Evolutionary conservation across 2,113 vertebrate genomes (phyloP).

Genomic region (Euleptes europaea): DNA sequence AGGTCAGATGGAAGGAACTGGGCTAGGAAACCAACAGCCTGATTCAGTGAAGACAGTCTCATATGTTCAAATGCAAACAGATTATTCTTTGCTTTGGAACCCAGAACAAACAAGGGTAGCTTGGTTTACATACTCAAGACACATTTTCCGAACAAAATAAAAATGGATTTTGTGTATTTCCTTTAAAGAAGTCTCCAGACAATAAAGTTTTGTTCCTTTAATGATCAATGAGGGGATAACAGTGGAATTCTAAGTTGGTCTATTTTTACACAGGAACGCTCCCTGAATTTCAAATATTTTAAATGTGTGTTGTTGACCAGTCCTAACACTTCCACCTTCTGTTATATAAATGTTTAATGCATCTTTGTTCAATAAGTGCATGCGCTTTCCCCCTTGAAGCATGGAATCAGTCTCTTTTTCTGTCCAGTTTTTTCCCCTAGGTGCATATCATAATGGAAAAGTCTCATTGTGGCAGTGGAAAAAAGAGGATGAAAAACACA

Average conservation of each 20-base stretch:
- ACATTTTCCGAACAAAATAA: slow-evolving; percentile 26
- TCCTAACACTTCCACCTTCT: slow-evolving; percentile 33
- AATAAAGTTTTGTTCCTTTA: slow-evolving; percentile 11
- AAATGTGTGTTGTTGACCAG: background rate
- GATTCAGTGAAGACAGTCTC: background rate
- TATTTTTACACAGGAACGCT: slow-evolving; percentile 40
- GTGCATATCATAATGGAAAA: slow-evolving; percentile 30
- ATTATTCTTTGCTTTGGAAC: slow-evolving; percentile 20
- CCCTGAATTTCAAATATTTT: slow-evolving; percentile 56
- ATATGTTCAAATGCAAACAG: background rate
- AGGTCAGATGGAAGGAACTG: background rate
- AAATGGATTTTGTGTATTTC: slow-evolving; percentile 26
- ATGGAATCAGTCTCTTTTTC: background rate
- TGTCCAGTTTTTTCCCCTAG: background rate
- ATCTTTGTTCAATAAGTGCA: slow-evolving; percentile 66
- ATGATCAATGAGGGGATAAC: slow-evolving; percentile 27
- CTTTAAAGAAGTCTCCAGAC: slow-evolving; percentile 26
- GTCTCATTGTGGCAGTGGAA: slow-evolving; percentile 12
- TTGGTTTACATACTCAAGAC: background rate
- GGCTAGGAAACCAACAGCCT: background rate
- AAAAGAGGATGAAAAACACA: slow-evolving; percentile 26
- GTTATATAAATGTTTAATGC: slow-evolving; percentile 69
- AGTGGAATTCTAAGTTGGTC: background rate
- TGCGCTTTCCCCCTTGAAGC: slow-evolving; percentile 54
- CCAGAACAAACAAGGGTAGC: background rate